Conservation (phyloP, 2,113 vertebrate genomes). For the Felis chaus region DNA sequence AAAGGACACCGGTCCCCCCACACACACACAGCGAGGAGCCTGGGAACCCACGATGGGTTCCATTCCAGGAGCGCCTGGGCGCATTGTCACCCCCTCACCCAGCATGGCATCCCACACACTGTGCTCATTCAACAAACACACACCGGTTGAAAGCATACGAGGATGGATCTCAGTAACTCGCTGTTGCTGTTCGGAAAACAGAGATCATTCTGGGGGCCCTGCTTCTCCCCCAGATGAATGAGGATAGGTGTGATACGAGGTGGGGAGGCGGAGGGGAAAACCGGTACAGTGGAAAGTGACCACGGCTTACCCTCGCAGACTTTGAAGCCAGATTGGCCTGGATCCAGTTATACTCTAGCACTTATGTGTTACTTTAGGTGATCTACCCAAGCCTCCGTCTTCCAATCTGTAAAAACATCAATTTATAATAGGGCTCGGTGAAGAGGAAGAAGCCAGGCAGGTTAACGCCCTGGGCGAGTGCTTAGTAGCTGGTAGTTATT, state of each 20-base stretch:
- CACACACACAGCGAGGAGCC: not conserved
- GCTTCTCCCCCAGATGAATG: not conserved
- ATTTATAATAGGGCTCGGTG: not conserved
- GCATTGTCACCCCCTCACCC: fast-evolving
- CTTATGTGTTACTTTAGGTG: fast-evolving
- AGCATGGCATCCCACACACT: fast-evolving
- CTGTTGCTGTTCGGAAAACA: not conserved
- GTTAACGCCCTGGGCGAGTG: fast-evolving
- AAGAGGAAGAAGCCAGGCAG: not conserved
- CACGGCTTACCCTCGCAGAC: fast-evolving
- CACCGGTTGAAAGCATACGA: not conserved
- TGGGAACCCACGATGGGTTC: not conserved
- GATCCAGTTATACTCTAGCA: no score
- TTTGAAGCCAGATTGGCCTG: not conserved
- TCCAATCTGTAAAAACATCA: not conserved
- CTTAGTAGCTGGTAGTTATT: not conserved
- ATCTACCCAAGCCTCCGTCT: not conserved
- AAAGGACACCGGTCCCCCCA: not conserved
- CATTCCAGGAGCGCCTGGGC: fast-evolving
- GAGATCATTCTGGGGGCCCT: not conserved
- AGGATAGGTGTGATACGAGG: fast-evolving
- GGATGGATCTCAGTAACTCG: not conserved
- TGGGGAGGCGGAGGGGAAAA: not conserved
- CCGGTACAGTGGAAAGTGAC: fast-evolving
- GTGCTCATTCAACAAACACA: not conserved